Evolutionary conservation across 1,140 invertebrate genomes (phyloP), one percentile per base, ranked within the genome.

Genomic region (Euwallacea similis): DNA sequence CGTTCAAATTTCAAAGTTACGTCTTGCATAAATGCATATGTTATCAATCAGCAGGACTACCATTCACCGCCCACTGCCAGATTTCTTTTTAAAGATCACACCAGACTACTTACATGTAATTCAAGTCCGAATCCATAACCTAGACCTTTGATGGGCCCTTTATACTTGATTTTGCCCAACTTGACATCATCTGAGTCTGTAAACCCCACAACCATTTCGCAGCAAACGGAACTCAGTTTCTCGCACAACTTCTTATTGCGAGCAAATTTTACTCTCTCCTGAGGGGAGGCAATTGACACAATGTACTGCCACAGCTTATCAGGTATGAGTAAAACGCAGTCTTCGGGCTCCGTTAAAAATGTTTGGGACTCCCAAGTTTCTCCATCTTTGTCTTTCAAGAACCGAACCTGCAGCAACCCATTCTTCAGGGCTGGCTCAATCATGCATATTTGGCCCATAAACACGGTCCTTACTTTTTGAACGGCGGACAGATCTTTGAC

Each of bases 121-220:
- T 87, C 84, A 66, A 88, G 78, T 41, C 85, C 86, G 80, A 85
- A 86, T 75, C 86, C 86, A 77, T 84, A 82, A 47, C 85, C 85
- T 16, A 86, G 73, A 64, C 86, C 83, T 65, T 79, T 75, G 54
- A 87, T 85, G 69, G 78, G 77, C 42, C 86, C 86, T 62, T 86
- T 85, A 73, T 82, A 87, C 75, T 82, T 86, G 66, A 87, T 81
- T 63, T 79, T 80, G 33, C 79, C 82, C 66, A 80, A 75, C 70
- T 69, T 79, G 62, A 82, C 76, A 72, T 75, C 82, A 68, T 77
- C 76, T 21, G 69, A 72, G 61, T 76, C 77, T 33, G 70, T 73
- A 56, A 83, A 81, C 42, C 77, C 79, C 7, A 84, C 77, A 62
- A 79, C 72, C 56, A 76, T 74, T 60, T 81, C 79, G 7, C 73